phyloP scores from a whole-genome alignment of 37 sponge, comb jelly and placozoan genomes.

The Beroe forskalii region DNA sequence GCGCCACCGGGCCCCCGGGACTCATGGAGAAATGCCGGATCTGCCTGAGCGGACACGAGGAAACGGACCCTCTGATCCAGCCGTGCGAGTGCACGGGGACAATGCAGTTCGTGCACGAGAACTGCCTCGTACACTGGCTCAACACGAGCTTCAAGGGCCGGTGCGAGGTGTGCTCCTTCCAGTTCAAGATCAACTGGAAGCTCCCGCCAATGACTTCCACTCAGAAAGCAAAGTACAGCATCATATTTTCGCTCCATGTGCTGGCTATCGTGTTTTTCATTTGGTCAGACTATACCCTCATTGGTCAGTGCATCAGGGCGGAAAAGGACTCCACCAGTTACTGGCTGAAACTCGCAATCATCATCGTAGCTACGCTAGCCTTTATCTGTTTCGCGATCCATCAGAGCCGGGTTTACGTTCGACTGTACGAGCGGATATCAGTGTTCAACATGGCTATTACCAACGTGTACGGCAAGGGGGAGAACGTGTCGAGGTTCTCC shows the following conservation, averaged over 20 bases:
- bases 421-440: conserved; percentile 38
- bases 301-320: conserved; percentile 33
- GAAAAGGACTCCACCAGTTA: conserved; percentile 34
- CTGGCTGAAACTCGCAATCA: conserved; percentile 58
- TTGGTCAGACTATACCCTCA: conserved; percentile 57
- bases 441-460: conserved; percentile 63
- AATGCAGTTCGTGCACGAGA: conserved; percentile 45
- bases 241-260: conserved; percentile 45
- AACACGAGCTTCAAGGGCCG: conserved; percentile 46
- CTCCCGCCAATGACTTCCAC: conserved; percentile 44
- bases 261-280: conserved; percentile 41
- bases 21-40: conserved; percentile 46
- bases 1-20: not conserved
- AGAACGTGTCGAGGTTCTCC: conserved; percentile 47
- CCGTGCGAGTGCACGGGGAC: conserved; percentile 60
- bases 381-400: conserved; percentile 47
- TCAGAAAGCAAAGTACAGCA: conserved; percentile 59
- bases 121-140: conserved; percentile 53
- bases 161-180: conserved; percentile 53
- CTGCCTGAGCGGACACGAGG: conserved; percentile 58
- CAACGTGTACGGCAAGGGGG: conserved; percentile 58
- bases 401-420: conserved; percentile 32
- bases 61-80: conserved; percentile 43
- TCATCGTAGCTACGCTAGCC: conserved; percentile 24
- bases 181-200: conserved; percentile 66